Base-by-base conservation (phyloP, 2,888 invertebrate genomes). In the Aporophyla nigra region DNA sequence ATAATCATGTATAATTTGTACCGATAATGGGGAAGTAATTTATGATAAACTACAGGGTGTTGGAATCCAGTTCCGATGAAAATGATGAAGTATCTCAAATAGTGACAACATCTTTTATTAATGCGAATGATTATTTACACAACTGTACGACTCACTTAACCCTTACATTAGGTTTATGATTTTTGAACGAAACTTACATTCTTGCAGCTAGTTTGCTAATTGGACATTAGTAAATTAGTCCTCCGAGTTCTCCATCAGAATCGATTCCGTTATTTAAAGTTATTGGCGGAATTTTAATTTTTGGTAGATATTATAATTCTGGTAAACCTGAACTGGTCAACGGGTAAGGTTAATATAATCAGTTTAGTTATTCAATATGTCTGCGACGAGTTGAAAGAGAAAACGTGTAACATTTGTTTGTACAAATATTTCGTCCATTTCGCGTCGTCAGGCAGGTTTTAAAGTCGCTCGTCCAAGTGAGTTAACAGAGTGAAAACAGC, bases 381-480 rank as follows among this genome's bases (percentile, higher is more conserved):
- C 78, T 78, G 86, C 85, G 87, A 88, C 85, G 83, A 88, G 88
- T 88, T 90, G 89, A 92, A 94, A 94, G 93, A 93, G 94, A 95
- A 95, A 95, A 91, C 93, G 91, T 88, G 82, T 88, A 91, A 90
- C 87, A 91, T 94, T 91, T 92, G 92, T 93, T 94, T 94, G 91
- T 91, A 92, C 93, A 94, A 94, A 95, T 93, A 94, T 94, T 94
- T 94, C 93, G 93, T 91, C 83, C 91, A 93, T 93, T 94, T 94
- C 88, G 90, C 92, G 92, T 84, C 88, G 86, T 82, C 88, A 80
- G 91, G 93, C 94, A 93, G 94, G 94, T 95, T 94, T 92, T 93
- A 90, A 84, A 92, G 92, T 90, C 91, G 90, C 86, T 89, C 90
- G 92, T 90, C 89, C 89, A 90, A 92, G 89, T 91, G 88, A 91